A percentile compares a stretch with the other conserved stretches of the same genome.
Conservation (phyloP, 2,797 vertebrate species). For the Danio tinwini region DNA sequence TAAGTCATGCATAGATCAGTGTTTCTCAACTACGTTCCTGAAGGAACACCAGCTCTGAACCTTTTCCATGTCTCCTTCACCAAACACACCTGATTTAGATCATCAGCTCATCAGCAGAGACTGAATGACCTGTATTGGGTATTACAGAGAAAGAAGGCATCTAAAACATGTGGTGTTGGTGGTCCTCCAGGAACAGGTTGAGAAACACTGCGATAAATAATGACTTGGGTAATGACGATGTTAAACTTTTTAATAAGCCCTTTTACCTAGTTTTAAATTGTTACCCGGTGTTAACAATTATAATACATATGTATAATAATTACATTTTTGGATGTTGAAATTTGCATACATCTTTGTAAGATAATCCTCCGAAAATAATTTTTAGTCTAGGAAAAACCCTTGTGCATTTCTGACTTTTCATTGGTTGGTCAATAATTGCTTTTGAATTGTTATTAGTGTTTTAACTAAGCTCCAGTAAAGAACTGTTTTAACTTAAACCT, state of each 20-base stretch:
- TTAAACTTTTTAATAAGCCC: not conserved
- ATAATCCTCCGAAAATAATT: not conserved
- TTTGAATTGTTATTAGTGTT: slow-evolving; percentile 16
- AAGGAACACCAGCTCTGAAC: too few species aligned
- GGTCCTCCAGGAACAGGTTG: too few species aligned
- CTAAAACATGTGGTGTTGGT: too few species aligned
- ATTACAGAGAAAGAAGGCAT: too few species aligned
- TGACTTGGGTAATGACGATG: too few species aligned
- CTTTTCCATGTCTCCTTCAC: too few species aligned
- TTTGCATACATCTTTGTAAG: not conserved
- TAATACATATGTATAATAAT: not conserved
- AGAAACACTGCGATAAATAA: too few species aligned
- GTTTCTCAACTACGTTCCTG: too few species aligned
- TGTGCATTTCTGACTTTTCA: slow-evolving; percentile 20
- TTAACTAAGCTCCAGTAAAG: slow-evolving; percentile 4
- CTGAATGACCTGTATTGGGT: too few species aligned
- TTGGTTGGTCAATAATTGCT: slow-evolving; percentile 1
- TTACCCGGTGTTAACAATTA: too few species aligned
- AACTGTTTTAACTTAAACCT: slow-evolving; percentile 21
- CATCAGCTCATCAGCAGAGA: too few species aligned
- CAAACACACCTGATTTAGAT: too few species aligned
- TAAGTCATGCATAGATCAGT: not conserved
- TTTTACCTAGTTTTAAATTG: not conserved
- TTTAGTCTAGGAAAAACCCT: slow-evolving; percentile 14
- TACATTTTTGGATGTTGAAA: not conserved